Evolutionary conservation across 2,113 vertebrate species (phyloP).

Genomic region (Channa maculata): DNA sequence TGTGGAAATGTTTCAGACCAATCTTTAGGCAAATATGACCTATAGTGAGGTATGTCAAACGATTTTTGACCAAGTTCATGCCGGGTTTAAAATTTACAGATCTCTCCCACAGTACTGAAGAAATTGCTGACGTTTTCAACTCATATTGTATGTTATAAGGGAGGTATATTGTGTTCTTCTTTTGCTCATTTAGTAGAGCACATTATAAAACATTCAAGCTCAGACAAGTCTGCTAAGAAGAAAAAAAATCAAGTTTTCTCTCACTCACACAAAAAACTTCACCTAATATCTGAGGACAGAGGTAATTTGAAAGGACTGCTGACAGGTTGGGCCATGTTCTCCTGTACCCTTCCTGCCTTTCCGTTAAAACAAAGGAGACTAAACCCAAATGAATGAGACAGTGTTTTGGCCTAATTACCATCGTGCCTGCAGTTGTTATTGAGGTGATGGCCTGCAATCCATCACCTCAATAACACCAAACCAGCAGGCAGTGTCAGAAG

Average conservation of each 20-base stretch:
- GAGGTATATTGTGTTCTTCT: background rate
- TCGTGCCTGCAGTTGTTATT: too few relatives aligned
- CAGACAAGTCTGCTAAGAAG: constrained; percentile 55
- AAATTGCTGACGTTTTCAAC: constrained; percentile 22
- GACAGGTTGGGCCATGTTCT: constrained; percentile 75
- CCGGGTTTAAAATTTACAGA: background rate
- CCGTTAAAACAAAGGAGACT: constrained; percentile 54
- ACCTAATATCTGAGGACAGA: constrained; percentile 20
- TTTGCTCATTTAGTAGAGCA: constrained; percentile 24
- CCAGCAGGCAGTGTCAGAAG: background rate
- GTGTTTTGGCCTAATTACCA: constrained; percentile 57
- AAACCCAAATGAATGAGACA: constrained; percentile 43
- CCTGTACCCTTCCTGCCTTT: constrained; percentile 32
- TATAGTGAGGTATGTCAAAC: background rate
- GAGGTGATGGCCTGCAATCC: constrained; percentile 13
- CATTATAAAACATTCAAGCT: constrained; percentile 64
- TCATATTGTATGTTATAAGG: background rate
- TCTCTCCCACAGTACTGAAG: background rate
- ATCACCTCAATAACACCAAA: constrained; percentile 10
- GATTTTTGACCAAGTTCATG: background rate
- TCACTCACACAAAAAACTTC: constrained; percentile 18
- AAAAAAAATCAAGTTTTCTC: constrained; percentile 35
- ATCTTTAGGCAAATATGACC: background rate
- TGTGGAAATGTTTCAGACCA: too few relatives aligned
- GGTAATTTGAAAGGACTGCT: constrained; percentile 50